Conservation (phyloP, 2,113 vertebrate genomes). For the Eurypyga helias region DNA sequence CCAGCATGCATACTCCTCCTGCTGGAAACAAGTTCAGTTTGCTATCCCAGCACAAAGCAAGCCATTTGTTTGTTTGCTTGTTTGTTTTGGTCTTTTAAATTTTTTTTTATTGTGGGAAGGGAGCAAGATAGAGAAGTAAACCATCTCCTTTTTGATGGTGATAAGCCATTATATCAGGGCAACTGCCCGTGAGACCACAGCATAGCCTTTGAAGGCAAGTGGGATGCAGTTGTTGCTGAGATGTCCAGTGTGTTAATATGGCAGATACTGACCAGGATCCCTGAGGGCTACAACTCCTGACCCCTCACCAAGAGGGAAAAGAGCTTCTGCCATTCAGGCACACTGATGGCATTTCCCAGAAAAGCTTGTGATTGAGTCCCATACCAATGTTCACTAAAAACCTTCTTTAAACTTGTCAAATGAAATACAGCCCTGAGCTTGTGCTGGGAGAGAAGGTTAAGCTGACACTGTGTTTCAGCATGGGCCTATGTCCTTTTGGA, state of each 20-base stretch:
- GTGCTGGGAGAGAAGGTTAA: not conserved
- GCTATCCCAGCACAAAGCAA: not conserved
- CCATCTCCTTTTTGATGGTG: not conserved
- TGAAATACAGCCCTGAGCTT: not conserved
- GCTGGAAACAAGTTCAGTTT: not conserved
- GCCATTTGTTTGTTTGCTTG: not conserved
- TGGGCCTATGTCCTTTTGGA: not conserved
- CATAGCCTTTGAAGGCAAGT: not conserved
- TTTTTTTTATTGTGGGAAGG: not conserved
- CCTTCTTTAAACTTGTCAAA: not conserved
- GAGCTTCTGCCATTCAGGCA: not conserved
- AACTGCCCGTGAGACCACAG: not conserved
- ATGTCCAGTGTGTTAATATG: not conserved
- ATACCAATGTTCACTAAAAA: not conserved
- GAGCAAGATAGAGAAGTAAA: not conserved
- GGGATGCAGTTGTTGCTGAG: not conserved
- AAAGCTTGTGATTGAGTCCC: not conserved
- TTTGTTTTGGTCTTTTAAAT: not conserved
- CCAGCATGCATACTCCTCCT: not conserved
- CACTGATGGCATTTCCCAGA: not conserved
- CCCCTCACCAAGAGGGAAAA: not conserved
- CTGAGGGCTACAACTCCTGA: not conserved
- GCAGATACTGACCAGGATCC: not conserved
- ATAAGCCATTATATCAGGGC: not conserved
- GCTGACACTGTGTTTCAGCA: not conserved